These are phyloP conservation scores for Lampris megalopsis DNA, from an alignment of 2,113 vertebrate species.

Conservation along the genomic window DNA sequence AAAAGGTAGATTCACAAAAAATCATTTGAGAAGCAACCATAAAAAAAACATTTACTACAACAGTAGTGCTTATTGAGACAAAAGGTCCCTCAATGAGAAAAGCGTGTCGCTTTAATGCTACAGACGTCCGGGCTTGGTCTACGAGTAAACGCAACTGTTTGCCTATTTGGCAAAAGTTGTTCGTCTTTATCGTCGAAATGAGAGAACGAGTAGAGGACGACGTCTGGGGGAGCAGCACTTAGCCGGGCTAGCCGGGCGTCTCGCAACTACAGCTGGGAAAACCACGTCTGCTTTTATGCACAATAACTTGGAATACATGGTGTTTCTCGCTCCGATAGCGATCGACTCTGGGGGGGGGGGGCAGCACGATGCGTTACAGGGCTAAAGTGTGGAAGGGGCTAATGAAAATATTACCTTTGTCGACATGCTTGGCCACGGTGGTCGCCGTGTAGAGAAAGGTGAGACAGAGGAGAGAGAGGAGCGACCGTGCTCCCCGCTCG, in stretches of 20 bases:
- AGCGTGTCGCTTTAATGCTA: constrained; percentile 39
- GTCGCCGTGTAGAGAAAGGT: constrained; percentile 74
- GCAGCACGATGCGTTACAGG: too few species aligned
- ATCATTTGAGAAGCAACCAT: constrained; percentile 27
- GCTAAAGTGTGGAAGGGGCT: too few species aligned
- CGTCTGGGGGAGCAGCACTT: constrained; percentile 16
- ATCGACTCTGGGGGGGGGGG: too few species aligned
- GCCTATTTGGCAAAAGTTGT: background rate
- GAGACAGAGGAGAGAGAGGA: constrained; percentile 85
- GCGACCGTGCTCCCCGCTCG: constrained; percentile 85
- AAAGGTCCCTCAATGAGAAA: constrained; percentile 30
- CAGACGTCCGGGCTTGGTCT: constrained; percentile 2
- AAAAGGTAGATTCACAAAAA: background rate
- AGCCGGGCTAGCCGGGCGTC: constrained; percentile 17
- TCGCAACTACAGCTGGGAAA: background rate
- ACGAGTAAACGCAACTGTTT: background rate
- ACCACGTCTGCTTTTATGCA: too few species aligned
- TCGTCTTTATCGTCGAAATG: constrained; percentile 49
- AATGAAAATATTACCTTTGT: constrained; percentile 77
- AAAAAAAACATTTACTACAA: constrained; percentile 19
- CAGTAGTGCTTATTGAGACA: constrained; percentile 37
- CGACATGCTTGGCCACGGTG: constrained; percentile 76
- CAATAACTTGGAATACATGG: too few species aligned
- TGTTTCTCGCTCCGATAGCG: too few species aligned
- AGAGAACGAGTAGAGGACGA: constrained; percentile 6